These are phyloP conservation scores for Callimorpha dominula DNA, from an alignment of 2,888 invertebrate species.

Conservation along the genomic window DNA sequence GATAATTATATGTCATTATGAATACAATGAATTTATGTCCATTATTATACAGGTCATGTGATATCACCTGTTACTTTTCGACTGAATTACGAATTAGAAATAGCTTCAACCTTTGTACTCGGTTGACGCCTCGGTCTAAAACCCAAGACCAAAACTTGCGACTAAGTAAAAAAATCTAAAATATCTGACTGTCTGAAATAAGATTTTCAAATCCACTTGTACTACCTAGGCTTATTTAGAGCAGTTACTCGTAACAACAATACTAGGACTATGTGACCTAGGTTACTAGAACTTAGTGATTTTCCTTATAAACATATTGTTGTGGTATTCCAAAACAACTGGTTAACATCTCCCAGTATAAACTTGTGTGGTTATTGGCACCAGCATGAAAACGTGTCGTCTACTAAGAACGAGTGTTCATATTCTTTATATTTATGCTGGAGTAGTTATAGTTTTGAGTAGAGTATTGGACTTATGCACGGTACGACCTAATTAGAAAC, in stretches of 20 bases:
- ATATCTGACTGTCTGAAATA: too few species aligned
- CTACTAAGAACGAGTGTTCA: too few species aligned
- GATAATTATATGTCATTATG: slow-evolving; percentile 72
- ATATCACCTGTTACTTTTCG: slow-evolving; percentile 37
- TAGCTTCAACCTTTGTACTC: not conserved
- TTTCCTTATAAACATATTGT: not conserved
- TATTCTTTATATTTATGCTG: too few species aligned
- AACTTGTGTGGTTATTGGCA: not conserved
- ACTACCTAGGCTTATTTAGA: too few species aligned
- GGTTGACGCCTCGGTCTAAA: not conserved
- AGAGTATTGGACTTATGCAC: not conserved
- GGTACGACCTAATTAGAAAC: not conserved
- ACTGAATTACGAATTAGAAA: slow-evolving; percentile 3
- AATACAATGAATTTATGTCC: slow-evolving; percentile 55
- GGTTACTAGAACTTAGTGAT: not conserved
- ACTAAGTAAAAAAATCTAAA: too few species aligned
- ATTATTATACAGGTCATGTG: slow-evolving; percentile 40
- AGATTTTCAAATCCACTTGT: not conserved
- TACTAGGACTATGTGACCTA: too few species aligned
- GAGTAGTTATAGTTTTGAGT: not conserved
- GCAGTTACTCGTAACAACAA: too few species aligned
- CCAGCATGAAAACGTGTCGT: too few species aligned
- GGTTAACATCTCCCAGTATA: not conserved
- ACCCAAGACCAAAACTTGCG: not conserved
- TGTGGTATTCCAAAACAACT: not conserved